phyloP scores from a whole-genome alignment of 1,140 invertebrate genomes.

The Cotesia chilonis region DNA sequence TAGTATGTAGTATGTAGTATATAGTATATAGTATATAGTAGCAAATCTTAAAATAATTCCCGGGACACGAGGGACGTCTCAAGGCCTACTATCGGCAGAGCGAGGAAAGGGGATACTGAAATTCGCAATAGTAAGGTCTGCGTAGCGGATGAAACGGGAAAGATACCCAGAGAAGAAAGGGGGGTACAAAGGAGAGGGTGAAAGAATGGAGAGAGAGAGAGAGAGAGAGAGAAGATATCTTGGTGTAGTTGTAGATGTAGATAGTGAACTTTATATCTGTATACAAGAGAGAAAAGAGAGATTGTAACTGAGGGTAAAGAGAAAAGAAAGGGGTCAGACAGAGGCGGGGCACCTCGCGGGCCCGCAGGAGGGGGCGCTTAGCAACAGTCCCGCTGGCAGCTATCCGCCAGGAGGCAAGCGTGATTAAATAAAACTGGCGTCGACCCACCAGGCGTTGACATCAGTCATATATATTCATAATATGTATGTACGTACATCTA shows the following conservation, averaged over 20 bases:
- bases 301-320: conserved; percentile 22
- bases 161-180: conserved; percentile 12
- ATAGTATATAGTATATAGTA: background rate
- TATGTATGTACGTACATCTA: background rate
- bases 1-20: background rate
- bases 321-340: conserved; percentile 46
- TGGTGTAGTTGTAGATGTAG: background rate
- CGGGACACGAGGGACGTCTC: conserved; percentile 33
- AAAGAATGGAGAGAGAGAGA: too few relatives aligned
- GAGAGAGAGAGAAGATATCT: too few relatives aligned
- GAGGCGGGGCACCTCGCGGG: conserved; percentile 54
- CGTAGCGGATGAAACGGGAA: conserved; percentile 45
- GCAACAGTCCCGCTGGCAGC: conserved; percentile 62
- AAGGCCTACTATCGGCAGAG: conserved; percentile 39
- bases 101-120: conserved; percentile 28
- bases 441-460: conserved; percentile 39
- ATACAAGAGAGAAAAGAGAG: conserved; percentile 23
- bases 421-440: conserved; percentile 64
- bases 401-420: conserved; percentile 52
- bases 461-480: conserved; percentile 25
- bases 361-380: conserved; percentile 58
- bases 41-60: conserved; percentile 35
- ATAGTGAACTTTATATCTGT: too few relatives aligned
- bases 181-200: background rate
- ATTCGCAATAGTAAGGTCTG: conserved; percentile 29